Evolutionary conservation across 35 echinoderm and acorn worm genomes (phyloP), one percentile per base, ranked within the genome.

Genomic region (Acanthaster planci): DNA sequence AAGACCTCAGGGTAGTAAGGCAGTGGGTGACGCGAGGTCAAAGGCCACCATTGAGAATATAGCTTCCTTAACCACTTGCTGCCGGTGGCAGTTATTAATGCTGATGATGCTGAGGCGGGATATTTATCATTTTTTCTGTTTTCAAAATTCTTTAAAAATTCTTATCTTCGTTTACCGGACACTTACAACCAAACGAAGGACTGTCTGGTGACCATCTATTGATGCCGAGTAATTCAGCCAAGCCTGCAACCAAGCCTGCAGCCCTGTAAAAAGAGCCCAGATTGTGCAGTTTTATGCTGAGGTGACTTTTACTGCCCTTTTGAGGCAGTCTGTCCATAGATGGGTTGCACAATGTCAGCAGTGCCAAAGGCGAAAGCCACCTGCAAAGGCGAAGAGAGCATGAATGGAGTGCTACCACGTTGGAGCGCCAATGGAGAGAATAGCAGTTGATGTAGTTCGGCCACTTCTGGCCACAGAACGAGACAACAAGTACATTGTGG

Each of bases 371-470:
- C 47, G 21, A 76, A 42, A 37, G 55, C 76, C 12, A 64, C 82
- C 16, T 39, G 57, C 30, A 47, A 75, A 40, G 81, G 77, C 64
- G 50, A 84, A 76, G 76, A 60, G 32, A 82, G 89, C 4, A 31
- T 37, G 26, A 1, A 23, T n/a, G n/a, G n/a, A n/a, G n/a, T n/a
- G n/a, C n/a, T n/a, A n/a, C n/a, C n/a, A n/a, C n/a, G n/a, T n/a
- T 90, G 40, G 80, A 14, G 22, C 53, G 18, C 80, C 58, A 7
- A 77, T 90, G 67, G 87, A 89, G 52, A 78, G 80, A 17, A 84
- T 75, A 40, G 88, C 55, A 39, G 40, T 90, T 17, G 81, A 90
- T 34, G 39, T 90, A 8, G 55, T 79, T 27, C 81, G 88, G 29
- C 88, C 86, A 7, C 80, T 89, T 37, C 86, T 78, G 8, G 38